Conservation (phyloP, 2,797 vertebrate species). For the Crenuchus spilurus region DNA sequence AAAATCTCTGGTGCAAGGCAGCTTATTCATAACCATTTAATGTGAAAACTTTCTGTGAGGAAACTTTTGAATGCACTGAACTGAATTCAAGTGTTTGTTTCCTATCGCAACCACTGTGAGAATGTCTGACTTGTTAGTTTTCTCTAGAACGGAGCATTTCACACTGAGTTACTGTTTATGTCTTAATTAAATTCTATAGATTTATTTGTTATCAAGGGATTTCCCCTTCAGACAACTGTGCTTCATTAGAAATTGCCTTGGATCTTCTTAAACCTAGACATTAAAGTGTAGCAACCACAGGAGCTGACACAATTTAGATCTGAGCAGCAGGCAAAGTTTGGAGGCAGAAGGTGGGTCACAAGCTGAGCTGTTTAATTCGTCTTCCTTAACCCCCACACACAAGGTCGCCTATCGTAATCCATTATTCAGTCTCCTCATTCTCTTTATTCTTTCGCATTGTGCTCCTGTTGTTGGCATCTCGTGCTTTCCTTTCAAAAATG, state of each 20-base stretch:
- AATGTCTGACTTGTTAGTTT: no score
- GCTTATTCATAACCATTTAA: no score
- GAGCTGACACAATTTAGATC: not conserved
- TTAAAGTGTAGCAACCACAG: not conserved
- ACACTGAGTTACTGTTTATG: no score
- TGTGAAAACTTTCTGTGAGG: no score
- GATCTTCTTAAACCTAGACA: not conserved
- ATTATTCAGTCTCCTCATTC: constrained; percentile 26
- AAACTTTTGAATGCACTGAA: no score
- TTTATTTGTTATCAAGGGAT: no score
- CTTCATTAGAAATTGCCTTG: not conserved
- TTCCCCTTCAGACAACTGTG: no score
- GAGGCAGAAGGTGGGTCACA: constrained; percentile 15
- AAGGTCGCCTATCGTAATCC: constrained; percentile 36
- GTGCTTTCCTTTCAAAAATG: constrained; percentile 20
- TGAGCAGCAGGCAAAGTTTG: not conserved
- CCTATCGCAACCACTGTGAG: no score
- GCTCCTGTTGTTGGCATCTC: constrained; percentile 18
- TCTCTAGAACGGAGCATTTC: no score
- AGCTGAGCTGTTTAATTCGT: constrained; percentile 34
- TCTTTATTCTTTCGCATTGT: constrained; percentile 2
- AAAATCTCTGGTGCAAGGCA: no score
- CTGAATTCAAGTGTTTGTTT: no score
- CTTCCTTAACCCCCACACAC: constrained; percentile 24
- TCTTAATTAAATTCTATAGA: no score